These are phyloP conservation scores for Philhelius pedissequus DNA, from an alignment of 2,888 invertebrate genomes.

Conservation along the genomic window DNA sequence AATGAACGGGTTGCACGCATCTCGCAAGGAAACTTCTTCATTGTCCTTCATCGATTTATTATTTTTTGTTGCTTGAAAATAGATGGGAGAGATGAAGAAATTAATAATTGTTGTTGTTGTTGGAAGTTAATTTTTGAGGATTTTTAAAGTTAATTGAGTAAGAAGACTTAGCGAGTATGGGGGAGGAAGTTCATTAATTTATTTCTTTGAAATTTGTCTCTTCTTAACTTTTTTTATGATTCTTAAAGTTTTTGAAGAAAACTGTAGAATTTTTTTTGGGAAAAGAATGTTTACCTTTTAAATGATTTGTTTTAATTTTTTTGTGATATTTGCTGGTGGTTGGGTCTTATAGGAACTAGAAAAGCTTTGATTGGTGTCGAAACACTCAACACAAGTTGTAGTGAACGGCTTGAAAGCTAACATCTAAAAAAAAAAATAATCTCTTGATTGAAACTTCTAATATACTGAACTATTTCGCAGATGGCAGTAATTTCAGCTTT, in stretches of 20 bases:
- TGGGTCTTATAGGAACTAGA: no score
- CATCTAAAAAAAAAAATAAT: no score
- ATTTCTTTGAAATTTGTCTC: background rate
- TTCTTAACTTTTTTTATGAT: conserved; percentile 27
- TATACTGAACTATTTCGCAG: no score
- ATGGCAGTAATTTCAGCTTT: no score
- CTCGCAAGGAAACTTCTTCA: conserved; percentile 47
- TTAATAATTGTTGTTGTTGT: conserved; percentile 54
- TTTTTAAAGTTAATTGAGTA: conserved; percentile 57
- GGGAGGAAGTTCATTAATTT: conserved; percentile 16
- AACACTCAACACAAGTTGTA: no score
- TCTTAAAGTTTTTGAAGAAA: background rate
- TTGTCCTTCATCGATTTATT: conserved; percentile 67
- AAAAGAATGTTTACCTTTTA: background rate
- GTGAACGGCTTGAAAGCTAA: no score
- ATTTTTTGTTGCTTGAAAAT: conserved; percentile 9
- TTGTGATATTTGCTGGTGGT: no score
- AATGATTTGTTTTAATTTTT: background rate
- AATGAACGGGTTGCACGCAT: conserved; percentile 65
- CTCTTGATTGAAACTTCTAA: no score
- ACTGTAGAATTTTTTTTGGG: background rate
- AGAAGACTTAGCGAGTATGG: background rate
- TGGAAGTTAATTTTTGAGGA: conserved; percentile 51
- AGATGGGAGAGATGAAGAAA: conserved; percentile 1
- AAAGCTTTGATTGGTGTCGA: no score